Evolutionary conservation across 2,113 vertebrate genomes (phyloP).

Genomic region (Rhinogobius similis): DNA sequence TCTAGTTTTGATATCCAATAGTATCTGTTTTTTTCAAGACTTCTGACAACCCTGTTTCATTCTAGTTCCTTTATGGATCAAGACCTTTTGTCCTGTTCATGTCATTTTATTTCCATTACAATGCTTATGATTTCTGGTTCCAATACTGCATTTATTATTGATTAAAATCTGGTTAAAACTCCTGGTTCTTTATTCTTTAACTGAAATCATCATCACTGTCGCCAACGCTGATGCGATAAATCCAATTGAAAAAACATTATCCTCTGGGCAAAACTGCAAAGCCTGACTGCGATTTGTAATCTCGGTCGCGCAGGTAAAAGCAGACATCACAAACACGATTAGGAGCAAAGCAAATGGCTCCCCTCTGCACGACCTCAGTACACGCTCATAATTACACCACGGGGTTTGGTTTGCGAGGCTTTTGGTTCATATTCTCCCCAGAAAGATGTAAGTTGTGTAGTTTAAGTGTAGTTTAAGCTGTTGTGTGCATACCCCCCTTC

Average conservation of each 20-base stretch:
- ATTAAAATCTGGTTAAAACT: too few relatives aligned
- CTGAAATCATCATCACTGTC: background rate
- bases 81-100: too few relatives aligned
- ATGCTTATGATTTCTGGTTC: too few relatives aligned
- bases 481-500: background rate
- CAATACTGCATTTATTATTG: too few relatives aligned
- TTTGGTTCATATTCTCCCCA: too few relatives aligned
- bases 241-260: conserved; percentile 37
- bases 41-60: too few relatives aligned
- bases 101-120: too few relatives aligned
- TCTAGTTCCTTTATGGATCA: too few relatives aligned
- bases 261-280: conserved; percentile 7
- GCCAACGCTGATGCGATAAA: conserved; percentile 28
- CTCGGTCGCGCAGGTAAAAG: conserved; percentile 11
- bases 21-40: too few relatives aligned
- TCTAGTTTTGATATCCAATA: too few relatives aligned
- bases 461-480: too few relatives aligned
- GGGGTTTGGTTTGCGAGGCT: background rate
- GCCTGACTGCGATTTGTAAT: conserved; percentile 26
- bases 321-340: conserved; percentile 42
- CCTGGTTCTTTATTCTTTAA: background rate
- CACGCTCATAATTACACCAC: background rate
- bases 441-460: background rate
- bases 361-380: conserved; percentile 9
- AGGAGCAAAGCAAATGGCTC: conserved; percentile 22